A percentile compares a stretch with the other conserved stretches of the same genome.
Conservation (phyloP, 1,140 invertebrate genomes). For the Papilio helenus region DNA sequence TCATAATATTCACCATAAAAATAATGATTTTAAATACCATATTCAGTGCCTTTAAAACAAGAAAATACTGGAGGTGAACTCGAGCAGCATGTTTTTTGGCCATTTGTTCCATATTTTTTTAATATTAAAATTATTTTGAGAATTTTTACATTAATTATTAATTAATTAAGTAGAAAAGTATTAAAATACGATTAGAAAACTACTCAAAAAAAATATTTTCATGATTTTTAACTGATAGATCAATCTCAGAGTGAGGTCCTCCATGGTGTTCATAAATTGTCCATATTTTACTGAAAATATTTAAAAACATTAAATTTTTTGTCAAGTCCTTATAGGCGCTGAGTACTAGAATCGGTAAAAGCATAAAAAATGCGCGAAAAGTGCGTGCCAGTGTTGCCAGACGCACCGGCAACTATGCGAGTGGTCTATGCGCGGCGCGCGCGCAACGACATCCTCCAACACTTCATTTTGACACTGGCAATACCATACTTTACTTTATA, state of each 20-base stretch:
- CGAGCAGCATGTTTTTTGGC: background rate
- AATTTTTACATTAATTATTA: background rate
- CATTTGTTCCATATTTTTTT: background rate
- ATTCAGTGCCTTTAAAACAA: background rate
- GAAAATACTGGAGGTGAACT: background rate
- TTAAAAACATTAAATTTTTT: constrained; percentile 73
- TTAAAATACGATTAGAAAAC: background rate
- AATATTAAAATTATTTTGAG: background rate
- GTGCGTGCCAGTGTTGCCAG: constrained; percentile 71
- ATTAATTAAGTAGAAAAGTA: constrained; percentile 1
- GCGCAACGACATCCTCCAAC: background rate
- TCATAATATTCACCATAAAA: background rate
- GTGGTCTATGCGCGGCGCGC: constrained; percentile 27
- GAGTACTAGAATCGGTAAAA: constrained; percentile 67
- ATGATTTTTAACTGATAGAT: background rate
- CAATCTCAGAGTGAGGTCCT: background rate
- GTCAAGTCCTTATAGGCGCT: constrained; percentile 72
- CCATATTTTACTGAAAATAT: constrained; percentile 58
- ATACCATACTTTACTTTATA: background rate
- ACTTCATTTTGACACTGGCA: background rate
- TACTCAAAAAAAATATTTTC: background rate
- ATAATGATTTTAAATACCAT: background rate
- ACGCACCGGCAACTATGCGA: constrained; percentile 64
- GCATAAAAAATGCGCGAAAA: constrained; percentile 64
- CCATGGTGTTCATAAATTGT: constrained; percentile 56